Base-by-base conservation (phyloP, 2,113 vertebrate genomes). In the Carassius carassius region DNA sequence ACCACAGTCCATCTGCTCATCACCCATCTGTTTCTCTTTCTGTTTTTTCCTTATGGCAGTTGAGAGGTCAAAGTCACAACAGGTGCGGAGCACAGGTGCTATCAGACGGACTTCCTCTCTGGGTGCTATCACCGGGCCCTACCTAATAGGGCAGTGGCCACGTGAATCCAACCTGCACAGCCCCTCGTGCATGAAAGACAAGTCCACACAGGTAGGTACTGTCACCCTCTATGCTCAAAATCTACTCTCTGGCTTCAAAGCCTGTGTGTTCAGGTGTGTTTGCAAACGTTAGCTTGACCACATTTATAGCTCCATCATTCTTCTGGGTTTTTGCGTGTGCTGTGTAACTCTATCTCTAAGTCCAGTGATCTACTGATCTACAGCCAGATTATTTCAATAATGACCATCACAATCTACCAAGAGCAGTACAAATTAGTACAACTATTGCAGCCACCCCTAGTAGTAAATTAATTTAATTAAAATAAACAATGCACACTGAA, bases 121-220 rank as follows among this genome's bases (percentile, higher is more conserved):
- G 92, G 96, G 96, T 90, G 93, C 96, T 63, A 96, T 98, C 93
- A 96, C 97, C 88, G 96, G 95, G 92, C 95, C 96, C 92, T 97
- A 98, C 94, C 97, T 98, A 93, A 96, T 95, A 73, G 97, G 97
- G 90, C 97, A 96, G 93, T 97, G 97, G 96, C 96, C 96, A 75
- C 94, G 95, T 82, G 96, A 98, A 90, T 95, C 95, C 87, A 94
- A 97, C 86, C 92, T 94, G 89, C 94, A 95, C 91, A 95, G 96
- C 93, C 94, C 95, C 83, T 96, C 94, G 88, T 97, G 96, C 93
- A 96, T 97, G 96, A 98, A 96, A 94, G 97, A 97, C 91, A 97
- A 97, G 94, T 94, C 96, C 88, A 97, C 96, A 89, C 97, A 99
- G 97, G 97, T 98, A 96, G 84, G 84, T 49, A 7, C 37, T 70